Evolutionary conservation across 1,140 invertebrate genomes (phyloP).

Genomic region (Drosophila arizonae): DNA sequence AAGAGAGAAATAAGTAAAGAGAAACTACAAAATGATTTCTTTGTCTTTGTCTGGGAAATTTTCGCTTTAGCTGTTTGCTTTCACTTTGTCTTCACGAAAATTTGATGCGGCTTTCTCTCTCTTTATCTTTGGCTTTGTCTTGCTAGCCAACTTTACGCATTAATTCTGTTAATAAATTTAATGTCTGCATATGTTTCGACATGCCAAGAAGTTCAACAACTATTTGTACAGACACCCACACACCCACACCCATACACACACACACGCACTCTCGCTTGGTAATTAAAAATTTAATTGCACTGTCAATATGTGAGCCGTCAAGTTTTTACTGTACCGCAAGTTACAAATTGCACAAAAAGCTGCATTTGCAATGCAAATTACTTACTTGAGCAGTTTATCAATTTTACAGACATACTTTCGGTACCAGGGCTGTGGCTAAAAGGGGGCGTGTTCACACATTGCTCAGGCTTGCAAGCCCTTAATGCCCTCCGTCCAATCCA

Average conservation of each 20-base stretch:
- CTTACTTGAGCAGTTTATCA: slow-evolving; percentile 28
- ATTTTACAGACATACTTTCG: slow-evolving; percentile 10
- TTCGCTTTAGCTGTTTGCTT: slow-evolving; percentile 57
- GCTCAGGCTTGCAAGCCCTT: not conserved
- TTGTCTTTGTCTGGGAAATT: slow-evolving; percentile 57
- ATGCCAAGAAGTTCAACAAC: slow-evolving; percentile 55
- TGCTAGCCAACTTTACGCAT: slow-evolving; percentile 65
- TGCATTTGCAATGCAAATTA: slow-evolving; percentile 69
- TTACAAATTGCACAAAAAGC: slow-evolving; percentile 32
- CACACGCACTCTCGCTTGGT: slow-evolving; percentile 57
- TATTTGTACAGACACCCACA: slow-evolving; percentile 38
- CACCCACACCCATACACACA: not conserved
- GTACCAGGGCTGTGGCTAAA: not conserved
- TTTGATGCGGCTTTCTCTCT: slow-evolving; percentile 53
- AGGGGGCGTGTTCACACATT: not conserved
- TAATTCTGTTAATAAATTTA: slow-evolving; percentile 80
- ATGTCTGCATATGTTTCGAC: slow-evolving; percentile 49
- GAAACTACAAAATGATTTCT: slow-evolving; percentile 31
- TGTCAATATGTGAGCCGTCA: slow-evolving; percentile 57
- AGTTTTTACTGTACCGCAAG: slow-evolving; percentile 28
- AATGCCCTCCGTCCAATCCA: slow-evolving; percentile 37
- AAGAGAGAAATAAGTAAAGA: slow-evolving; percentile 32
- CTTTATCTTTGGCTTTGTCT: slow-evolving; percentile 24
- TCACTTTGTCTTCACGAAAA: slow-evolving; percentile 41
- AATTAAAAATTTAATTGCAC: slow-evolving; percentile 78